These are phyloP conservation scores for Dendrolimus kikuchii DNA, from an alignment of 1,140 invertebrate genomes.

Conservation along the genomic window DNA sequence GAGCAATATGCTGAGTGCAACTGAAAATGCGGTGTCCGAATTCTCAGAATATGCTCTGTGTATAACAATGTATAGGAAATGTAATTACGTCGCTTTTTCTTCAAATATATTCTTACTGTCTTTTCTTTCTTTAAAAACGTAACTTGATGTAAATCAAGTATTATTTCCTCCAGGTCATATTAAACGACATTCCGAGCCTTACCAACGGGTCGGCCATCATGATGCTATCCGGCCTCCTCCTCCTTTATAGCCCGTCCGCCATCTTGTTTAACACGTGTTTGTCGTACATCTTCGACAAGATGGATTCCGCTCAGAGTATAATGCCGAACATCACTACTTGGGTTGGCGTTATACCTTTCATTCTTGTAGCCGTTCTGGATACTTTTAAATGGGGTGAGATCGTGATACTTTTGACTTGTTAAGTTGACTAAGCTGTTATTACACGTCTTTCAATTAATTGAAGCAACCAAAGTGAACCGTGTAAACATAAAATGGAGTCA, in stretches of 20 bases:
- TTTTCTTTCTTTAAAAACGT: too few species aligned
- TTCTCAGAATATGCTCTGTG: too few species aligned
- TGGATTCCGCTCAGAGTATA: slow-evolving; percentile 85
- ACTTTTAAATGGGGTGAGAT: slow-evolving; percentile 79
- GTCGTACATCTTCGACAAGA: slow-evolving; percentile 87
- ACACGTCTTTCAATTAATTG: too few species aligned
- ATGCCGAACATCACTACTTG: slow-evolving; percentile 84
- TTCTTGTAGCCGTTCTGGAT: slow-evolving; percentile 79
- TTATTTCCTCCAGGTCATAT: slow-evolving; percentile 44
- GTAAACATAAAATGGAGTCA: too few species aligned
- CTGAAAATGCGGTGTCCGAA: too few species aligned
- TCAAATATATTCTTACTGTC: too few species aligned
- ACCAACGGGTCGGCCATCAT: slow-evolving; percentile 79
- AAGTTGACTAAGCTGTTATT: slow-evolving; percentile 5
- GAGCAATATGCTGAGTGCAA: too few species aligned
- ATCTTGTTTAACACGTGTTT: slow-evolving; percentile 83
- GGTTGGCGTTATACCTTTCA: slow-evolving; percentile 82
- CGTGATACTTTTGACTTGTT: neutral
- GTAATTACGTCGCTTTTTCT: too few species aligned
- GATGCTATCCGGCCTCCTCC: slow-evolving; percentile 77
- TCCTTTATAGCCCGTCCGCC: slow-evolving; percentile 83
- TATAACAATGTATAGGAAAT: too few species aligned
- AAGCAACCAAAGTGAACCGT: too few species aligned
- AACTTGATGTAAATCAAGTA: neutral
- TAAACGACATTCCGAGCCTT: slow-evolving; percentile 77